These are phyloP conservation scores for Atlantisia rogersi DNA, from an alignment of 2,113 vertebrate species.

Conservation along the genomic window DNA sequence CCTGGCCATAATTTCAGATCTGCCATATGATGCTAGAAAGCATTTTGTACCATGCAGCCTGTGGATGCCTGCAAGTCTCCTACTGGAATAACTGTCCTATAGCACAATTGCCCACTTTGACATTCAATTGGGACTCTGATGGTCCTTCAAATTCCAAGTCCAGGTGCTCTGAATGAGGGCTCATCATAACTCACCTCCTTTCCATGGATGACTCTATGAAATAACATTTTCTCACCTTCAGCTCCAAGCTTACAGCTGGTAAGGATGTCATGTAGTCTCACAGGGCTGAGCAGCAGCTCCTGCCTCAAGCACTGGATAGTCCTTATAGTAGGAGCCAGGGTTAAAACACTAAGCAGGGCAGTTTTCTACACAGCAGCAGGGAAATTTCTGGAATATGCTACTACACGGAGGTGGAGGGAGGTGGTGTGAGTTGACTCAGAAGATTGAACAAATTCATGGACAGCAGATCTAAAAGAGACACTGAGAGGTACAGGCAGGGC, in stretches of 20 bases:
- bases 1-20: background rate
- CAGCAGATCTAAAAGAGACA: background rate
- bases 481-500: background rate
- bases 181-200: background rate
- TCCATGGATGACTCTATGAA: background rate
- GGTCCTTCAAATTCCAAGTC: background rate
- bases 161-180: background rate
- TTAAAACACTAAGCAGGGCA: background rate
- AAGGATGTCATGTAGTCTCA: accelerated
- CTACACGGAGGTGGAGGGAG: background rate
- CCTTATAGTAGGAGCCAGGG: background rate
- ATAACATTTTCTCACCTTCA: background rate
- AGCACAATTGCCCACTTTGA: accelerated
- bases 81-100: background rate
- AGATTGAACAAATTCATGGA: background rate
- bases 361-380: background rate
- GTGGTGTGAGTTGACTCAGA: background rate
- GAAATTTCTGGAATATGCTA: background rate
- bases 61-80: background rate
- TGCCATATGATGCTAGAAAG: background rate
- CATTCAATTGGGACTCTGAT: background rate
- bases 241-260: background rate
- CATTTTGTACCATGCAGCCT: accelerated
- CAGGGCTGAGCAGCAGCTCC: background rate
- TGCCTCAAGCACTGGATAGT: background rate